These are phyloP conservation scores for Ornithoptera priamus DNA, from an alignment of 2,888 invertebrate species.

Conservation along the genomic window DNA sequence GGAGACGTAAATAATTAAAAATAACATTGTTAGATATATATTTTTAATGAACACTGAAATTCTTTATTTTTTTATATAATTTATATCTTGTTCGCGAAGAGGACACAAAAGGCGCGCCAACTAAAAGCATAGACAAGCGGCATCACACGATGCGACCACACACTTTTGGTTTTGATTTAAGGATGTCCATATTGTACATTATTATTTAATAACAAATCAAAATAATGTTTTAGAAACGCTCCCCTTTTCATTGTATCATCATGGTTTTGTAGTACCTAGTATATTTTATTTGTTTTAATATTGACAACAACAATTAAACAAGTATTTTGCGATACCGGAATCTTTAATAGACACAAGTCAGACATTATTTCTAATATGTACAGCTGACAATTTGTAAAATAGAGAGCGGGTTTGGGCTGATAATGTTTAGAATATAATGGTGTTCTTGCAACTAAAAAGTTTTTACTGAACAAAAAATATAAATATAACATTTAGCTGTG, in stretches of 20 bases:
- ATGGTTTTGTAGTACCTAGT: no score
- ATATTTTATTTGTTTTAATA: no score
- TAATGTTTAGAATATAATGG: neutral
- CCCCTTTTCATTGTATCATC: neutral
- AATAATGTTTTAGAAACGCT: no score
- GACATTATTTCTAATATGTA: neutral
- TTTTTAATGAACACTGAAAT: constrained; percentile 17
- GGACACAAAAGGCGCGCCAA: constrained; percentile 22
- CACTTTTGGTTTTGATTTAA: constrained; percentile 30
- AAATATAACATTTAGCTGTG: neutral
- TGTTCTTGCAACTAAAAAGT: neutral
- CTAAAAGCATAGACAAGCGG: constrained; percentile 26
- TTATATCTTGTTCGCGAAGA: neutral
- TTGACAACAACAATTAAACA: no score
- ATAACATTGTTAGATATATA: neutral
- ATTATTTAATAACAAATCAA: neutral
- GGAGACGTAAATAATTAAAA: neutral
- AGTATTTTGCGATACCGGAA: no score
- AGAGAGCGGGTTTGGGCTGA: no score
- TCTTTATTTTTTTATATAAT: constrained; percentile 13
- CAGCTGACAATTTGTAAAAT: neutral
- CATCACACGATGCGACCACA: constrained; percentile 24
- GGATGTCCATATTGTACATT: constrained; percentile 12
- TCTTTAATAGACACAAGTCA: no score
- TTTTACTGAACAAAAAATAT: neutral